Base-by-base conservation (phyloP, 2,888 invertebrate genomes). In the Caenorhabditis japonica region DNA sequence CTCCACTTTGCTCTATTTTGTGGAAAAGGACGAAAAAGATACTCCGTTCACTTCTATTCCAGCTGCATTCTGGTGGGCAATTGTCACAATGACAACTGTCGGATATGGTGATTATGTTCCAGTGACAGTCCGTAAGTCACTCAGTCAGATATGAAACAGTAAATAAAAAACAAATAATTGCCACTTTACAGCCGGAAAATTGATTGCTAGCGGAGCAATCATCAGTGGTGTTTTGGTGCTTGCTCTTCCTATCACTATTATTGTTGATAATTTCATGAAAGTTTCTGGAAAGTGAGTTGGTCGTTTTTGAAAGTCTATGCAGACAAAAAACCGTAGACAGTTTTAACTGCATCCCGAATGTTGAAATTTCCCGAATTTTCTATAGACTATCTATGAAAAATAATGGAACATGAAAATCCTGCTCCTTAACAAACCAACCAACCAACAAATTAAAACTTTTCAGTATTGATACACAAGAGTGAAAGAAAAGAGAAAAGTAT, bases 191-290 rank as follows among this genome's bases (percentile, higher is more conserved):
- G 81, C 79, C 23, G 83, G 83, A 44, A 83, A 83, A 58, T 43
- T 83, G 23, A 85, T 86, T 59, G 85, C 85, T 15, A 82, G 81
- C 55, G 85, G 85, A n/a, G 85, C 85, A 17, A 85, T 85, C 41
- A 78, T 84, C 46, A 80, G 79, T 21, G 85, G 85, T 13, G 85
- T 85, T 1, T 68, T 85, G 21, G 85, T 86, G 1, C 79, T 85
- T 27, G 85, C 85, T 12, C 80, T 85, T 30, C 85, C 81, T 58
- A 85, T 85, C 81, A 85, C 85, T 17, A 85, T 86, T 62, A 85
- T 85, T 60, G 85, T 85, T 43, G 85, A 85, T 64, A 85, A 86
- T 60, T 85, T 85, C 58, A 84, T 86, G 84, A 84, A 83, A 73
- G 84, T 84, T 12, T 82, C 84, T 52, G 82, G 82, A 77, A 82